Evolutionary conservation across 2,888 invertebrate genomes (phyloP), one percentile per base, ranked within the genome.

Genomic region (Cyrtodaria siliqua): DNA sequence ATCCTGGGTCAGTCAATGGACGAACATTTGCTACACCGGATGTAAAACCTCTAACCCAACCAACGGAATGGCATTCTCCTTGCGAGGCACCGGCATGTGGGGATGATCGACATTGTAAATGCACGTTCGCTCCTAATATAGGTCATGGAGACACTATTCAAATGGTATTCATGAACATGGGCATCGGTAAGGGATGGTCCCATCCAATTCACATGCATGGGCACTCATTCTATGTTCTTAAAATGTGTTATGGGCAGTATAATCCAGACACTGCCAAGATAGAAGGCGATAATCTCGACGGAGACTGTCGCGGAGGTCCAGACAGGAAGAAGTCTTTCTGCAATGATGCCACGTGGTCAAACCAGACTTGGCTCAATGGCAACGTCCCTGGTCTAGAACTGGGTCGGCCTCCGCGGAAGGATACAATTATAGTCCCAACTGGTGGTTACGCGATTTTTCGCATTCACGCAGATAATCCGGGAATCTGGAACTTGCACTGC

Each of bases 161-260:
- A 71, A 73, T 91, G 64, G 83, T 90, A 1, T 72, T 91, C 33
- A 55, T 85, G 33, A 86, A 88, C 69, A 83, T 88, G 84, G 90
- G 88, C 2, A 57, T 12, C 0, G 90, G 90, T 6, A 83, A 73
- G 56, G 87, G 86, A 2, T 86, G 79, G 74, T 83, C 88, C n/a
- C 91, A 92, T 60, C 89, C 89, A 0, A 78, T 91, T 16, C 91
- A 92, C 63, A 72, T 91, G 79, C 91, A 92, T 53, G 92, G 92
- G 0, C 89, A 91, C 63, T 86, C 85, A 4, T 92, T 91, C 71
- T 84, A 89, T 27, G 90, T 92, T 2, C 40, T 92, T 12, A 88
- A 88, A 72, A 86, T 89, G 82, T 91, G 91, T 14, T 88, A 83
- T 68, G 79, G 83, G 3, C 40, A 50, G 8, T 85, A 86, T 47